These are phyloP conservation scores for Mionectes olivaceus DNA, from an alignment of 2,797 vertebrate species.

Conservation along the genomic window DNA sequence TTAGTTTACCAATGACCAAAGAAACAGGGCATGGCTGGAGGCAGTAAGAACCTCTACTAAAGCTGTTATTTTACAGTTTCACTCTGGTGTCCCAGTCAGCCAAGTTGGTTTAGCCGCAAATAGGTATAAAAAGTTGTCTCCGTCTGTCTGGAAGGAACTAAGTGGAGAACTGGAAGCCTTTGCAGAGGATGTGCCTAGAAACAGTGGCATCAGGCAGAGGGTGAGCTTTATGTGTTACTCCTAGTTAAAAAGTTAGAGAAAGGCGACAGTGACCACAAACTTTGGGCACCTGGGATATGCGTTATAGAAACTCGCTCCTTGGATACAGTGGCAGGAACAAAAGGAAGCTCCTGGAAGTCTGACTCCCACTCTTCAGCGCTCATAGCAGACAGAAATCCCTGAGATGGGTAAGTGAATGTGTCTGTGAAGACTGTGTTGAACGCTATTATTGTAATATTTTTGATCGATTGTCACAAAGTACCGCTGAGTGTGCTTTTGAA, in stretches of 20 bases:
- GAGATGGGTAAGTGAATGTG: neutral
- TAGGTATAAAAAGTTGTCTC: neutral
- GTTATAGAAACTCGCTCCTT: neutral
- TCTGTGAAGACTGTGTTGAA: neutral
- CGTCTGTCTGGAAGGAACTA: neutral
- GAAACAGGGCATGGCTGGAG: neutral
- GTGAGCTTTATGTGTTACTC: neutral
- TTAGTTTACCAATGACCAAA: neutral
- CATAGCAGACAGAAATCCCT: neutral
- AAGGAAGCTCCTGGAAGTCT: neutral
- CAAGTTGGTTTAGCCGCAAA: neutral
- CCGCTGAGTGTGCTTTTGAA: conserved; percentile 21
- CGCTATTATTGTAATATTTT: neutral
- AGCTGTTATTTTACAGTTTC: neutral
- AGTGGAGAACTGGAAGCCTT: neutral
- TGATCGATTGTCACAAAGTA: conserved; percentile 1
- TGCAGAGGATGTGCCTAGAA: neutral
- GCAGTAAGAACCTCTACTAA: neutral
- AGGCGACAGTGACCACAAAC: neutral
- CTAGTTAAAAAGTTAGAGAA: neutral
- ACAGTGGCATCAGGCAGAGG: neutral
- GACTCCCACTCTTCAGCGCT: neutral
- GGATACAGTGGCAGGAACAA: neutral
- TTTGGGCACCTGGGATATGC: neutral
- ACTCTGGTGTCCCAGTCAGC: neutral